Base-by-base conservation (phyloP, 2,888 invertebrate genomes). In the Tinea trinotella region DNA sequence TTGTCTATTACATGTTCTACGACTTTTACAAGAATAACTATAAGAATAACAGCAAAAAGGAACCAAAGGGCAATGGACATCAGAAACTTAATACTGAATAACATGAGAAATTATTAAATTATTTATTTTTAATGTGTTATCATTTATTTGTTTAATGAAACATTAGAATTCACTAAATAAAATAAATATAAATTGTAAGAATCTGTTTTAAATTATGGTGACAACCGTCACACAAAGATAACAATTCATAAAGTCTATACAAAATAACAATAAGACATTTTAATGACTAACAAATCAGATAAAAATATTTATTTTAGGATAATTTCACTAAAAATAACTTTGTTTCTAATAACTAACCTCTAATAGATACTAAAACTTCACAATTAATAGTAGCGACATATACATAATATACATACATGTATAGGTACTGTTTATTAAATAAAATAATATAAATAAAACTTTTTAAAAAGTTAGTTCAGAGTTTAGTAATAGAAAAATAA, bases 1-100 rank as follows among this genome's bases (percentile, higher is more conserved):
- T 90, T 54, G 89, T 92, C 49, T 91, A 90, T 65, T 91, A 90
- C 67, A 89, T 93, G 85, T 93, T 93, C 64, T 90, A 89, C 60
- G 85, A 91, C 55, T 93, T 93, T 69, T 93, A 90, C 61, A 85
- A 77, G 58, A 82, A 87, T 54, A 87, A 88, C 52, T 92, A 92
- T 62, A 50, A 12, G 7, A 52, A 44, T 40, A 2, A 4, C 2
- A 2, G 40, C 7, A 40, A 40, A 40, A 7, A 13, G 2, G 40
- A 15, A 40, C 12, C 40, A 22, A 44, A 36, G 22, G 55, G 52
- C 10, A 46, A n/a, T 0, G 60, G 63, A 35, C 22, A 56, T 20
- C 53, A 57, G 0, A 66, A 65, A 61, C 57, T 53, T 56, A n/a
- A 20, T 12, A 48, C 2, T 18, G 19, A 48, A 18, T 48, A 20